phyloP scores from a whole-genome alignment of 2,888 invertebrate genomes.

The Epistrophe eligans region DNA sequence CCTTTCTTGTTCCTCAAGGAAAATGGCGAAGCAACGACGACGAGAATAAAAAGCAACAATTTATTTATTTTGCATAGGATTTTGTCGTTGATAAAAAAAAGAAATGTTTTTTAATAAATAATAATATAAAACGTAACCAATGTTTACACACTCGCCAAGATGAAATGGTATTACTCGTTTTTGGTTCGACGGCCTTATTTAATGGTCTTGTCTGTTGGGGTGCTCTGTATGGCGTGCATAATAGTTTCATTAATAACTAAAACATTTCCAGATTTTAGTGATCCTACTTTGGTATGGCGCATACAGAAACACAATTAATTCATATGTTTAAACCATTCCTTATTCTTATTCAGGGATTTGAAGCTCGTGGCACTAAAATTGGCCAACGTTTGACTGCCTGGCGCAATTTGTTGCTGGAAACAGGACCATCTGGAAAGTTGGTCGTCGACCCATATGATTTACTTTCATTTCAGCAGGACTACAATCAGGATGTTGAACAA shows the following conservation, averaged over 20 bases:
- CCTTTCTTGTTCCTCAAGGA: constrained; percentile 34
- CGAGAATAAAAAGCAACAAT: constrained; percentile 58
- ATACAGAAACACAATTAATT: background rate
- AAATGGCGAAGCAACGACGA: constrained; percentile 69
- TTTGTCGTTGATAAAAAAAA: background rate
- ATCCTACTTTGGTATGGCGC: constrained; percentile 90
- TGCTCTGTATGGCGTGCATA: constrained; percentile 88
- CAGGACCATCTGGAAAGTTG: constrained; percentile 88
- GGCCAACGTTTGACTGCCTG: constrained; percentile 92
- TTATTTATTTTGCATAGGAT: constrained; percentile 41
- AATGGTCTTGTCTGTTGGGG: constrained; percentile 86
- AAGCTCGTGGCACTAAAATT: constrained; percentile 94
- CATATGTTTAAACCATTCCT: constrained; percentile 14
- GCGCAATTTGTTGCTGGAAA: constrained; percentile 92
- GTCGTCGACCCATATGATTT: constrained; percentile 90
- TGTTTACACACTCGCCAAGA: constrained; percentile 71
- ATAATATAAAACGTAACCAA: constrained; percentile 46
- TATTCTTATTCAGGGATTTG: constrained; percentile 90
- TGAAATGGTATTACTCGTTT: constrained; percentile 87
- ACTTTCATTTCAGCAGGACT: constrained; percentile 78
- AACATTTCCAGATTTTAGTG: constrained; percentile 91
- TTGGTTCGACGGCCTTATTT: constrained; percentile 88
- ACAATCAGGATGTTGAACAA: constrained; percentile 77
- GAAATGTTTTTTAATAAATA: constrained; percentile 14
- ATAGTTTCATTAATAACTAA: constrained; percentile 87